Percentiles rank a stretch among this genome's conserved stretches.
These are phyloP conservation scores for Leptinotarsa undecemlineata DNA, from an alignment of 1,140 invertebrate genomes.

Conservation along the genomic window DNA sequence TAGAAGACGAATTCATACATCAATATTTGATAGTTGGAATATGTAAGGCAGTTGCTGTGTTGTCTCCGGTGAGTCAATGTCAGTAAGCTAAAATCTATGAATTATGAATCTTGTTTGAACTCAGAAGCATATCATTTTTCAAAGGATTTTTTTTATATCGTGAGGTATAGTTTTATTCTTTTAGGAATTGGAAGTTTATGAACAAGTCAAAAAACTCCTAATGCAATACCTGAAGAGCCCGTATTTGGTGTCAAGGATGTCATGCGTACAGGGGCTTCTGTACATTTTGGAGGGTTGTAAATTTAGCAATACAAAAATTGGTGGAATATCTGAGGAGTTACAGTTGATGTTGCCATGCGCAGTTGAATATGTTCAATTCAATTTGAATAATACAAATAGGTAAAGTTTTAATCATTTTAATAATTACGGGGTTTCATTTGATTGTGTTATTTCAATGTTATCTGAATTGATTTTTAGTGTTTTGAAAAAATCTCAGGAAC, in stretches of 20 bases:
- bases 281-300: conserved; percentile 74
- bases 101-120: not conserved
- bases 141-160: too few species aligned
- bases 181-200: conserved; percentile 61
- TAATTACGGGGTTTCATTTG: conserved; percentile 26
- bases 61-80: conserved; percentile 58
- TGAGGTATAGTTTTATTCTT: not conserved
- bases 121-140: not conserved
- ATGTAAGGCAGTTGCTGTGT: conserved; percentile 70
- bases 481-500: conserved; percentile 64
- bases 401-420: conserved; percentile 41
- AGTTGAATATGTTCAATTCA: conserved; percentile 70
- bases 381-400: conserved; percentile 63
- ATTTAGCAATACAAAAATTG: conserved; percentile 61
- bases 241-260: conserved; percentile 68
- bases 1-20: conserved; percentile 73
- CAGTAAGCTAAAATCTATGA: too few species aligned
- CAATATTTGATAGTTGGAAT: conserved; percentile 72
- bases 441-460: conserved; percentile 23
- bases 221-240: conserved; percentile 67
- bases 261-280: conserved; percentile 73
- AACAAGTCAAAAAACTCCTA: conserved; percentile 67
- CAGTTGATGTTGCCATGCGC: conserved; percentile 66
- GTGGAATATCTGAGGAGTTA: conserved; percentile 62
- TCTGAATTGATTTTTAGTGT: conserved; percentile 52